Evolutionary conservation across 2,888 invertebrate genomes (phyloP).

Genomic region (Copidosoma aretas): DNA sequence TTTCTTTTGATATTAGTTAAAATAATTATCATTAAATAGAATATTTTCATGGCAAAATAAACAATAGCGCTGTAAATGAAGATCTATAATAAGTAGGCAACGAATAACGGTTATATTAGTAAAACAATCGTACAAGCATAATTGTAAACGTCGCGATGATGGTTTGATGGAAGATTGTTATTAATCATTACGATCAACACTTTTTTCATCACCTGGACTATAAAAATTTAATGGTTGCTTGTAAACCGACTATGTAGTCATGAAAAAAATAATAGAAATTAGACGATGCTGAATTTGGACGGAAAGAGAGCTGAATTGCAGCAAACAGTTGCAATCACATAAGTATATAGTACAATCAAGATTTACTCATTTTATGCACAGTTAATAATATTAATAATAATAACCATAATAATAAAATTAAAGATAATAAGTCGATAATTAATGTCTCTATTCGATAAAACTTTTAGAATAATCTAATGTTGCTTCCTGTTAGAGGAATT

Average conservation of each 20-base stretch:
- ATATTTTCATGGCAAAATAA: constrained; percentile 20
- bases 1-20: constrained; percentile 5
- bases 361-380: constrained; percentile 29
- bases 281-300: constrained; percentile 32
- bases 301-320: constrained; percentile 37
- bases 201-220: constrained; percentile 17
- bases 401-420: neutral
- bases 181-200: constrained; percentile 32
- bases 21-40: constrained; percentile 20
- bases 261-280: constrained; percentile 16
- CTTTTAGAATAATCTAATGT: constrained; percentile 30
- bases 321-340: constrained; percentile 32
- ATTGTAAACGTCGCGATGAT: constrained; percentile 11
- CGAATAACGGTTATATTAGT: constrained; percentile 13
- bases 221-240: constrained; percentile 12
- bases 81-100: constrained; percentile 7
- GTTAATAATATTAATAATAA: constrained; percentile 21
- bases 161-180: constrained; percentile 26
- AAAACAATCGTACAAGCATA: constrained; percentile 16
- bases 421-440: constrained; percentile 5
- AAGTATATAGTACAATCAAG: constrained; percentile 32
- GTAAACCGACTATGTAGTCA: constrained; percentile 23
- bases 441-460: constrained; percentile 34
- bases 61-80: constrained; percentile 16
- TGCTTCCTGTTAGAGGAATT: constrained; percentile 32